phyloP scores from a whole-genome alignment of 2,113 vertebrate species.

The human region DNA sequence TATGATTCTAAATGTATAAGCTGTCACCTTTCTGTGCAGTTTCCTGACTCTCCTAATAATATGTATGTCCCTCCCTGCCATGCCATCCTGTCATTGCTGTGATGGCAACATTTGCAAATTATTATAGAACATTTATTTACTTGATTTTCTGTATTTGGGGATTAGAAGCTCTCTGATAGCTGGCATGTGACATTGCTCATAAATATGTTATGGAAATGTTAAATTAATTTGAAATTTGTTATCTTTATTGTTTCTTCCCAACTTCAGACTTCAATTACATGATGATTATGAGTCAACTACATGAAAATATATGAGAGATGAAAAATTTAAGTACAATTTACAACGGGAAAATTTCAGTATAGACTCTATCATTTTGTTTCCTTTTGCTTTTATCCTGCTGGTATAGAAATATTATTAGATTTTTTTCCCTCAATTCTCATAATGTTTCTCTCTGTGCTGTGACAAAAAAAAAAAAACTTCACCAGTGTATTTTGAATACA shows the following conservation, averaged over 20 bases:
- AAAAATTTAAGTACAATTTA: not conserved
- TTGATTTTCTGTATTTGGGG: not conserved
- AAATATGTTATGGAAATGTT: not conserved
- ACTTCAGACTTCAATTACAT: not conserved
- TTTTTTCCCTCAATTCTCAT: not conserved
- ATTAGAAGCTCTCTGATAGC: not conserved
- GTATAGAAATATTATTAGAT: not conserved
- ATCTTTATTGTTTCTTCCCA: not conserved
- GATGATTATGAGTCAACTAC: not conserved
- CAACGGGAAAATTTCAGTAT: not conserved
- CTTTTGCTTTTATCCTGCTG: not conserved
- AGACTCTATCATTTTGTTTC: not conserved
- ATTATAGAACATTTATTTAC: not conserved
- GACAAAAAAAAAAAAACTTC: not conserved
- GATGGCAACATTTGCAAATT: not conserved
- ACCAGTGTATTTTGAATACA: not conserved
- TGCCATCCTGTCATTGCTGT: not conserved
- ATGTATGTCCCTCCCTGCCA: accelerated
- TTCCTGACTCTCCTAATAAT: not conserved
- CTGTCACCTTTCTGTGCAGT: not conserved
- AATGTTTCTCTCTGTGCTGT: not conserved
- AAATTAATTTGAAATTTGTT: not conserved
- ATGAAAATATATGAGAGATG: not conserved
- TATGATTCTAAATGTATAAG: not conserved
- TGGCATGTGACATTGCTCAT: not conserved